These are phyloP conservation scores for Malacoraja senta DNA, from an alignment of 2,797 vertebrate genomes.

Conservation along the genomic window DNA sequence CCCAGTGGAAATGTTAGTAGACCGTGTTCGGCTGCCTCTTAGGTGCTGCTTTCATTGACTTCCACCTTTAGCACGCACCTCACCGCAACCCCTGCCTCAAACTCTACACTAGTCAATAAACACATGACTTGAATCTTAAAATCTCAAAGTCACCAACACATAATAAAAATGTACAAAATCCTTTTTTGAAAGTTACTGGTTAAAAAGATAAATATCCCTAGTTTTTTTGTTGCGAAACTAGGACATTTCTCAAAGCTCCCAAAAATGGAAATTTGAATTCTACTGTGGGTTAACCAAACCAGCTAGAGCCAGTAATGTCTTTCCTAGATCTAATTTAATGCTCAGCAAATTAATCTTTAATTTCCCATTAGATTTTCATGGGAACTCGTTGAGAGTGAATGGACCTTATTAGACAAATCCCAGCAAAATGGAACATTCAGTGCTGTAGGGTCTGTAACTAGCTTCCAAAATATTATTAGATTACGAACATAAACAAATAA, in stretches of 20 bases:
- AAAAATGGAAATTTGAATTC: conserved; percentile 28
- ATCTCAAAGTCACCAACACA: background rate
- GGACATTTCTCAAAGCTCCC: conserved; percentile 20
- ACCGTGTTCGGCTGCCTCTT: background rate
- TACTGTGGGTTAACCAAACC: conserved; percentile 10
- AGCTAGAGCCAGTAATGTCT: conserved; percentile 21
- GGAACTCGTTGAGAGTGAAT: background rate
- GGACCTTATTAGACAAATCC: conserved; percentile 29
- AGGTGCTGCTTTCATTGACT: no score
- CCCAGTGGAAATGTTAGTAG: background rate
- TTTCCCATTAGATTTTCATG: conserved; percentile 28
- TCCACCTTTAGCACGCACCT: no score
- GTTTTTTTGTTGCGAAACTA: conserved; percentile 2
- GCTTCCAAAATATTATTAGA: conserved; percentile 4
- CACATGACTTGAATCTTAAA: background rate
- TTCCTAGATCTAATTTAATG: conserved; percentile 36
- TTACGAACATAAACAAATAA: background rate
- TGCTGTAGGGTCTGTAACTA: conserved; percentile 28
- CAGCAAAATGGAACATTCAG: conserved; percentile 13
- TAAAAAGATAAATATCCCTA: conserved; percentile 16
- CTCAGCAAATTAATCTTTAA: conserved; percentile 38
- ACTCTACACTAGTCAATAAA: background rate
- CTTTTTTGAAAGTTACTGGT: background rate
- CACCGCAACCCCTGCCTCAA: background rate
- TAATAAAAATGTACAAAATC: background rate